A percentile compares a stretch with the other conserved stretches of the same genome.
Conservation (phyloP, 2,888 invertebrate species). For the Galerucella calmariensis region DNA sequence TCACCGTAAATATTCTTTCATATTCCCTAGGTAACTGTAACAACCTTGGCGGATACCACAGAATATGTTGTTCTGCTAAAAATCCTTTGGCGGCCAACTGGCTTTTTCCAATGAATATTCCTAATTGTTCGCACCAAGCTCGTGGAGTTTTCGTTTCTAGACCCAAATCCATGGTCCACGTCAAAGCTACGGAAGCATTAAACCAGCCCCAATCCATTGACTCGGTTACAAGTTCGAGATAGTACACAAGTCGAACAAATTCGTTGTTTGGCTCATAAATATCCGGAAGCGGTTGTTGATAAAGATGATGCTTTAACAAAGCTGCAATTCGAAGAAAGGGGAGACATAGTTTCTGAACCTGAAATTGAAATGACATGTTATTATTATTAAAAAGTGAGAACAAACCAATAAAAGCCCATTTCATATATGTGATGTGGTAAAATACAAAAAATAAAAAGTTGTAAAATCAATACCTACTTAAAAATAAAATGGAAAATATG, state of each 20-base stretch:
- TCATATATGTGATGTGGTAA: too few species aligned
- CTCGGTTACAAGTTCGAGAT: conserved; percentile 79
- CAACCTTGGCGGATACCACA: conserved; percentile 85
- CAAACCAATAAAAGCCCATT: too few species aligned
- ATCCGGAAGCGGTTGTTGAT: conserved; percentile 80
- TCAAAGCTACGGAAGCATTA: conserved; percentile 73
- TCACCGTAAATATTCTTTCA: conserved; percentile 87
- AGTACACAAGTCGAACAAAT: conserved; percentile 81
- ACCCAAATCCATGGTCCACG: conserved; percentile 68
- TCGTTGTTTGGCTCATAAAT: conserved; percentile 75
- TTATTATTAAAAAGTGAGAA: not conserved
- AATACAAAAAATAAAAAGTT: too few species aligned
- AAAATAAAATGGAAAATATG: too few species aligned
- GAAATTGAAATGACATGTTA: conserved; percentile 14
- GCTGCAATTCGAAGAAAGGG: conserved; percentile 88
- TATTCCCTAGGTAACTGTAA: conserved; percentile 89
- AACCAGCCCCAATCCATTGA: conserved; percentile 75
- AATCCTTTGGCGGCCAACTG: conserved; percentile 75
- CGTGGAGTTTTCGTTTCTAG: conserved; percentile 67
- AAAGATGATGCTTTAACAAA: conserved; percentile 78
- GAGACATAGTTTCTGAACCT: conserved; percentile 83
- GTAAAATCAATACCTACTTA: too few species aligned
- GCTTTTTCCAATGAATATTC: conserved; percentile 68
- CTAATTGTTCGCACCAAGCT: conserved; percentile 78
- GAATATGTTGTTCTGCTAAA: conserved; percentile 78